These are phyloP conservation scores for Nudaria mundana DNA, from an alignment of 2,888 invertebrate genomes.

Conservation along the genomic window DNA sequence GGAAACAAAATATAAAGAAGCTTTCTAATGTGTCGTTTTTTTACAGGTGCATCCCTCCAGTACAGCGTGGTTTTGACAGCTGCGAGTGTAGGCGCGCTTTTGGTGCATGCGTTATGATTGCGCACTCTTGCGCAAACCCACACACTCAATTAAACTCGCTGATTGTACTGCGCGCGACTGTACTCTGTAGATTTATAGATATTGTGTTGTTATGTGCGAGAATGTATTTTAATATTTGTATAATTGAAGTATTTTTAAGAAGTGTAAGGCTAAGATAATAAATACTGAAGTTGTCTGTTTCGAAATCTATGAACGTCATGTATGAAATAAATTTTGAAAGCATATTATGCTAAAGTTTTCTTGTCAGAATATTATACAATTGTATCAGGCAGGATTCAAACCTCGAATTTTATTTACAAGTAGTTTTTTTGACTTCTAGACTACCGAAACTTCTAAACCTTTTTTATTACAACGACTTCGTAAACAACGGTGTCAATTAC, in stretches of 20 bases:
- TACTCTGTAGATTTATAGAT: conserved; percentile 4
- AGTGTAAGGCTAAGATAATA: not conserved
- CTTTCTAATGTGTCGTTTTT: not conserved
- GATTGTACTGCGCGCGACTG: conserved; percentile 30
- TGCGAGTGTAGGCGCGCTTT: conserved; percentile 31
- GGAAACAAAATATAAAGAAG: no score
- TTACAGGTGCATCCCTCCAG: conserved; percentile 30
- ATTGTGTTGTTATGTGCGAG: conserved; percentile 2
- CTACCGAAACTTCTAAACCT: no score
- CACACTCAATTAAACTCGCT: conserved; percentile 39
- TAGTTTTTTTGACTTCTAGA: no score
- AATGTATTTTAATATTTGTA: not conserved
- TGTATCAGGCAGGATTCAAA: no score
- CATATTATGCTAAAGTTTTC: no score
- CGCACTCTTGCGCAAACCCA: conserved; percentile 17
- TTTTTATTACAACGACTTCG: no score
- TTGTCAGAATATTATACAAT: no score
- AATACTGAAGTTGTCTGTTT: no score
- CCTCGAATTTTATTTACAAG: no score
- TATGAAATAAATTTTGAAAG: no score
- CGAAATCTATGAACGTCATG: no score
- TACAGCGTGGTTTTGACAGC: conserved; percentile 30
- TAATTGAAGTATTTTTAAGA: not conserved
- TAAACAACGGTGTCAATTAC: no score
- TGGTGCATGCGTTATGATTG: conserved; percentile 42